A percentile compares a stretch with the other conserved stretches of the same genome.
These are phyloP conservation scores for Fukomys damarensis DNA, from an alignment of 2,113 vertebrate genomes.

Conservation along the genomic window DNA sequence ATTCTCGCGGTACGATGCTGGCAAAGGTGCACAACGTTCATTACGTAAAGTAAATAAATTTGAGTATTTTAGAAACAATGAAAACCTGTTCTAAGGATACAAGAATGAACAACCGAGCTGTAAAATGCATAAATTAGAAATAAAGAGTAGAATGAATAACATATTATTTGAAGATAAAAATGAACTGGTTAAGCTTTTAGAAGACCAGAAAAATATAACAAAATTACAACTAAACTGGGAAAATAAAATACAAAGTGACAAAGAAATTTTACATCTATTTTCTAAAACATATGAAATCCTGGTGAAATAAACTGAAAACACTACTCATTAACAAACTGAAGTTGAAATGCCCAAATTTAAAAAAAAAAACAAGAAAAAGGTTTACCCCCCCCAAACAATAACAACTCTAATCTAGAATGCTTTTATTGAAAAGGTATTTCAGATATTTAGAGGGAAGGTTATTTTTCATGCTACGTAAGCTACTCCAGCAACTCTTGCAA, in stretches of 20 bases:
- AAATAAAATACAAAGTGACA: neutral
- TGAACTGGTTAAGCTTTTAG: neutral
- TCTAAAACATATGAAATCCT: neutral
- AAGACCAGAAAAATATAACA: neutral
- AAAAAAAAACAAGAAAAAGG: conserved; percentile 6
- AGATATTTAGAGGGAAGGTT: conserved; percentile 36
- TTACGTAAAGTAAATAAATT: neutral
- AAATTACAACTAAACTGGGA: conserved; percentile 10
- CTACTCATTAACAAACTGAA: neutral
- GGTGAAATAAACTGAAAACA: neutral
- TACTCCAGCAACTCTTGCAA: neutral
- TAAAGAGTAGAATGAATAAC: neutral
- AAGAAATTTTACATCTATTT: neutral
- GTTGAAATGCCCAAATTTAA: neutral
- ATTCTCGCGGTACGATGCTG: neutral
- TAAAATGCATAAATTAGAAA: neutral
- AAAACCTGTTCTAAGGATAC: neutral
- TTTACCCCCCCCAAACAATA: neutral
- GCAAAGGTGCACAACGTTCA: neutral
- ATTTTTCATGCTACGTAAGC: neutral
- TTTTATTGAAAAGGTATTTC: conserved; percentile 49
- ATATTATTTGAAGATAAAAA: neutral
- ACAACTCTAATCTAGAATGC: neutral
- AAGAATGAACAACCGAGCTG: neutral
- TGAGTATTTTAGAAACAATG: neutral